phyloP scores from a whole-genome alignment of 2,797 vertebrate species.

The Mycteria americana region DNA sequence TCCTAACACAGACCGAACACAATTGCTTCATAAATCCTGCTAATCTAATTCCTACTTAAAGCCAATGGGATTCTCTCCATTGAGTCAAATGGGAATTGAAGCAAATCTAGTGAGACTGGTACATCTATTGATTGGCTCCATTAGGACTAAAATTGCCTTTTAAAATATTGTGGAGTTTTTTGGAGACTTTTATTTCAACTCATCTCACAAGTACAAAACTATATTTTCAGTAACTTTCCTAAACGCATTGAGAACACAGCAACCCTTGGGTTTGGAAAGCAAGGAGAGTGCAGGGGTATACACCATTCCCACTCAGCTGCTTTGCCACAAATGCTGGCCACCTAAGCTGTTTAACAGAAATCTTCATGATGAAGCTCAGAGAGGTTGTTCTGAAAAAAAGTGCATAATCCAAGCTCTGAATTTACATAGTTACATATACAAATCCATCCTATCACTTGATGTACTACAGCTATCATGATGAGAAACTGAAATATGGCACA shows the following conservation, averaged over 20 bases:
- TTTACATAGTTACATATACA: not conserved
- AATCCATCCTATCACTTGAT: not conserved
- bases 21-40: conserved; percentile 24
- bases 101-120: conserved; percentile 40
- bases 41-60: conserved; percentile 35
- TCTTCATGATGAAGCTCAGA: not conserved
- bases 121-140: not conserved
- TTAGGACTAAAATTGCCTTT: conserved; percentile 16
- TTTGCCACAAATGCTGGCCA: not conserved
- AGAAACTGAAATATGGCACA: not conserved
- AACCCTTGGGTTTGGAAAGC: not conserved
- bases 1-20: not conserved
- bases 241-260: not conserved
- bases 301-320: not conserved
- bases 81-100: conserved; percentile 34
- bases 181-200: not conserved
- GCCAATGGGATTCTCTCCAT: not conserved
- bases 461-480: not conserved
- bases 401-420: not conserved
- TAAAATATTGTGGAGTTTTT: not conserved
- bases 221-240: not conserved
- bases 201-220: not conserved
- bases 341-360: not conserved
- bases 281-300: not conserved
- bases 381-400: not conserved